Conservation (phyloP, 2,888 invertebrate species). For the Anoplius nigerrimus region DNA sequence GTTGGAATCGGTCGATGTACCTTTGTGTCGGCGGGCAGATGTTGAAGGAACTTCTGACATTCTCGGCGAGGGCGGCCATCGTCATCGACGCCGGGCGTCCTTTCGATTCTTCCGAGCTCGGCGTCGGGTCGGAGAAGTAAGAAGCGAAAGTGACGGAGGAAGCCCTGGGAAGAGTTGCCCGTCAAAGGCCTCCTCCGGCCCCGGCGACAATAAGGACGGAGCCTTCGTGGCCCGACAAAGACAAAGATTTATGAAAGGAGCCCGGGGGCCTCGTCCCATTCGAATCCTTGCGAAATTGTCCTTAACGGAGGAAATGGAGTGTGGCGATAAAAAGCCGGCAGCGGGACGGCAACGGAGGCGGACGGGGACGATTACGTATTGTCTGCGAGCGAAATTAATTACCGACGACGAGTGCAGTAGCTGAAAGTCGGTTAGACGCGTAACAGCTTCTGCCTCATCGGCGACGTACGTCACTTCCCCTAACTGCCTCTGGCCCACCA, state of each 20-base stretch:
- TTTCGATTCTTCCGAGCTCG: not conserved
- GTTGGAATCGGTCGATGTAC: too few relatives aligned
- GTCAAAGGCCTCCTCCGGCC: constrained; percentile 31
- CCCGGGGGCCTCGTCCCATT: constrained; percentile 45
- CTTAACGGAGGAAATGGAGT: constrained; percentile 40
- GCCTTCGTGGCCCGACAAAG: constrained; percentile 8
- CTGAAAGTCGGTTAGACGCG: not conserved
- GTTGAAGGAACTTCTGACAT: too few relatives aligned
- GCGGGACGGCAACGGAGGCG: constrained; percentile 31
- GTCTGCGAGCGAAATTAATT: constrained; percentile 31
- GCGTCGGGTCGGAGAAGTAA: not conserved
- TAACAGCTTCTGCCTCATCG: too few relatives aligned
- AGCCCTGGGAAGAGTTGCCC: constrained; percentile 24
- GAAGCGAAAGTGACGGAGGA: constrained; percentile 11
- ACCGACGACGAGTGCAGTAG: not conserved
- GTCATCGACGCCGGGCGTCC: too few relatives aligned
- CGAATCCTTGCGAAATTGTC: constrained; percentile 38
- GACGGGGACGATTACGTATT: constrained; percentile 22
- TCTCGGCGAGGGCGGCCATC: too few relatives aligned
- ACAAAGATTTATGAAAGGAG: constrained; percentile 53
- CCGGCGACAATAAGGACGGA: constrained; percentile 19
- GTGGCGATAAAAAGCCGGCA: constrained; percentile 30
- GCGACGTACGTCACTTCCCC: not conserved
- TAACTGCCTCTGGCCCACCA: too few relatives aligned
- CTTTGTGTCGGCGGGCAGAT: too few relatives aligned